Evolutionary conservation across 2,797 vertebrate genomes (phyloP).

Genomic region (Orientallactaga sibirica): DNA sequence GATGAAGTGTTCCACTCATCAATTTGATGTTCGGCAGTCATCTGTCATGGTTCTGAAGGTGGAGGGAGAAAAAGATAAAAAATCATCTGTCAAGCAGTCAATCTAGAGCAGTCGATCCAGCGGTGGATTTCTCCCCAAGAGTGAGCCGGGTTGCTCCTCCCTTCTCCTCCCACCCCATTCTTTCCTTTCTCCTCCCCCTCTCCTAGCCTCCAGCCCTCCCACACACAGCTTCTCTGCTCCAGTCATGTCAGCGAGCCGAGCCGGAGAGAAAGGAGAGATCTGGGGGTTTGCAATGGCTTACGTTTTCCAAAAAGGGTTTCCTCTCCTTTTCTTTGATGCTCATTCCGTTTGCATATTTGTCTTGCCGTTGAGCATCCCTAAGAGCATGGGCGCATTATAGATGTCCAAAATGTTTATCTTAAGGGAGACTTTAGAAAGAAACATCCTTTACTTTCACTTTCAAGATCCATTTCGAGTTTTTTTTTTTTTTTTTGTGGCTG

Average conservation of each 20-base stretch:
- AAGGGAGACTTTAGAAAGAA: slow-evolving; percentile 8
- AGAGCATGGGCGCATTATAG: not conserved
- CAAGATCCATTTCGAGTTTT: slow-evolving; percentile 40
- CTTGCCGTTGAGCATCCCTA: not conserved
- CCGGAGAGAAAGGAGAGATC: slow-evolving; percentile 37
- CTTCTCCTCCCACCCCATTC: not conserved
- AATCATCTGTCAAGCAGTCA: slow-evolving; percentile 81
- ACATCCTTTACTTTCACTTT: slow-evolving; percentile 64
- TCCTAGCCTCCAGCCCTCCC: slow-evolving; percentile 46
- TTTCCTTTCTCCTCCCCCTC: not conserved
- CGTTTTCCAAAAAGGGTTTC: slow-evolving; percentile 55
- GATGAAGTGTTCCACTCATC: slow-evolving; percentile 79
- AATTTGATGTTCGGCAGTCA: slow-evolving; percentile 75
- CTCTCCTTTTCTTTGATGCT: slow-evolving; percentile 62
- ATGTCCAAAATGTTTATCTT: slow-evolving; percentile 9
- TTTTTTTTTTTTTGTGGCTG: slow-evolving; percentile 50
- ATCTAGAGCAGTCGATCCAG: slow-evolving; percentile 63
- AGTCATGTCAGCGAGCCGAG: slow-evolving; percentile 30
- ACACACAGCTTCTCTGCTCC: slow-evolving; percentile 30
- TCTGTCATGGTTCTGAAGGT: slow-evolving; percentile 75
- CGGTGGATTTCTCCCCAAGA: slow-evolving; percentile 62
- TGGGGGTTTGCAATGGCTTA: slow-evolving; percentile 53
- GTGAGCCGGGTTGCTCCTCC: not conserved
- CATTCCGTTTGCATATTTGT: not conserved
- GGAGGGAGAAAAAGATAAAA: slow-evolving; percentile 60